These are phyloP conservation scores for Lepas anatifera DNA, from an alignment of 2,888 invertebrate genomes.

Conservation along the genomic window DNA sequence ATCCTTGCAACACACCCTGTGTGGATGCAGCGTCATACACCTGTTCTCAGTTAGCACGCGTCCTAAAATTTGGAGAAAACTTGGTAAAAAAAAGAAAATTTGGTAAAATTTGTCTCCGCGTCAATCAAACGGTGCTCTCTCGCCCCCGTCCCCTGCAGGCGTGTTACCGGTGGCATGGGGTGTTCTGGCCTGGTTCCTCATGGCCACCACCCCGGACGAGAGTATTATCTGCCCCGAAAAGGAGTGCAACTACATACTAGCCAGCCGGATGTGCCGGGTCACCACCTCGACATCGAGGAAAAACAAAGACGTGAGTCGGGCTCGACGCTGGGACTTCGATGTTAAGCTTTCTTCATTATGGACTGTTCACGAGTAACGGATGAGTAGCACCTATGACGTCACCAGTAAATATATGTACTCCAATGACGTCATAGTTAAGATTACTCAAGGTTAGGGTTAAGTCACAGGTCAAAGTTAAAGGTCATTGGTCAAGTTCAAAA, in stretches of 20 bases:
- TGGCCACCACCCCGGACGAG: background rate
- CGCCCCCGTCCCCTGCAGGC: background rate
- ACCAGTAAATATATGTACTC: no score
- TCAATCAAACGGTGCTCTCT: background rate
- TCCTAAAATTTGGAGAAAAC: background rate
- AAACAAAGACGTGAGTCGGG: background rate
- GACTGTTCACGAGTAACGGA: no score
- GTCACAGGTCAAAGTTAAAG: no score
- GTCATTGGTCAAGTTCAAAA: no score
- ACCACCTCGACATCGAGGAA: background rate
- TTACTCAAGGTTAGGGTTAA: no score
- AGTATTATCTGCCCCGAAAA: background rate
- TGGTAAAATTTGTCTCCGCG: background rate
- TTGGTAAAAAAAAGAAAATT: background rate
- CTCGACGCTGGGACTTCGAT: background rate
- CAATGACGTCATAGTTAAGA: no score
- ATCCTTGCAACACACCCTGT: no score
- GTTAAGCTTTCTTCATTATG: background rate
- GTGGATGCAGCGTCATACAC: background rate
- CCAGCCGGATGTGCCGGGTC: background rate
- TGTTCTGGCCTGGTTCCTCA: background rate
- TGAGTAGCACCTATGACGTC: no score
- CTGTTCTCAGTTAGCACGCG: background rate
- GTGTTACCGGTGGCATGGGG: background rate
- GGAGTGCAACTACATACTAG: background rate